Percentiles rank a stretch among this genome's conserved stretches.
Conservation (phyloP, 2,797 vertebrate genomes). For the Chrosomus eos region DNA sequence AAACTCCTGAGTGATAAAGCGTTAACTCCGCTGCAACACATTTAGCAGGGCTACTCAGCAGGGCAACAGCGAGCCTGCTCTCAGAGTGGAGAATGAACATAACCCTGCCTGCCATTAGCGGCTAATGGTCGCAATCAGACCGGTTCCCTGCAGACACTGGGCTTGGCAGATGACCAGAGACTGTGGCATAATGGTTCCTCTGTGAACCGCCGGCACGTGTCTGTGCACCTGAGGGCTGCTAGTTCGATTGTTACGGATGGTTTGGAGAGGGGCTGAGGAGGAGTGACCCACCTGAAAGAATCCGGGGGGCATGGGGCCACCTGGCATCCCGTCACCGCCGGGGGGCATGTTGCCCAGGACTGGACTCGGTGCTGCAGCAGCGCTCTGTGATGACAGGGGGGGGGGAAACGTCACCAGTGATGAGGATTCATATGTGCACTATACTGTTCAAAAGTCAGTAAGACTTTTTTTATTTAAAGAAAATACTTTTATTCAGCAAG, state of each 20-base stretch:
- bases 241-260: conserved; percentile 19
- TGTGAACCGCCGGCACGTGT: conserved; percentile 55
- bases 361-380: conserved; percentile 87
- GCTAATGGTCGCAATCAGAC: conserved; percentile 61
- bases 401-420: neutral
- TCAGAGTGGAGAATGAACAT: conserved; percentile 39
- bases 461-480: neutral
- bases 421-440: neutral
- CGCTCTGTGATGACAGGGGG: conserved; percentile 77
- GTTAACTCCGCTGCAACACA: conserved; percentile 28
- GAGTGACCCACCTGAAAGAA: conserved; percentile 87
- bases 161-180: conserved; percentile 59
- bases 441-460: neutral
- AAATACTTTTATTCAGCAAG: neutral
- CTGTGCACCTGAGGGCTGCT: conserved; percentile 24
- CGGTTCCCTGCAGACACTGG: conserved; percentile 52
- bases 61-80: conserved; percentile 43
- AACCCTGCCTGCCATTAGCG: conserved; percentile 53
- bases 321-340: conserved; percentile 85
- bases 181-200: conserved; percentile 59
- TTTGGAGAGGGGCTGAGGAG: conserved; percentile 6
- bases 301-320: conserved; percentile 85
- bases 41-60: conserved; percentile 38
- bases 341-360: conserved; percentile 91
- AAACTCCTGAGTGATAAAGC: conserved; percentile 20